Evolutionary conservation across 2,888 invertebrate genomes (phyloP).

Genomic region (Chrysodeixis includens): DNA sequence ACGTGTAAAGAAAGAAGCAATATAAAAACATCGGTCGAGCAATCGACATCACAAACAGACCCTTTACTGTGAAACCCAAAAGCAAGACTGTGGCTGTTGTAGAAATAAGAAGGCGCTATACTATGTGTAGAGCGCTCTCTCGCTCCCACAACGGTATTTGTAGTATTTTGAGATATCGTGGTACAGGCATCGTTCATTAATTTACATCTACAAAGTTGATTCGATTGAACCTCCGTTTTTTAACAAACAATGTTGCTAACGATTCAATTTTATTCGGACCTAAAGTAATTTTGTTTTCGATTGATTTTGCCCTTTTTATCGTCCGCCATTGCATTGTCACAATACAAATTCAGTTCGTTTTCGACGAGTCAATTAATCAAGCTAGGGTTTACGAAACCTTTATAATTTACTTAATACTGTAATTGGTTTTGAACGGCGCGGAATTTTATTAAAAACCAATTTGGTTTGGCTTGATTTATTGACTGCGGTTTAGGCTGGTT

Average conservation of each 20-base stretch:
- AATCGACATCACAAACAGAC: constrained; percentile 55
- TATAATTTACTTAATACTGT: constrained; percentile 67
- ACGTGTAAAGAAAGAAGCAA: constrained; percentile 43
- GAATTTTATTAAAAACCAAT: constrained; percentile 57
- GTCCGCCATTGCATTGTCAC: constrained; percentile 39
- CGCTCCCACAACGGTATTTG: constrained; percentile 13
- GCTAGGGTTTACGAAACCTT: constrained; percentile 59
- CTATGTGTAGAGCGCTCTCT: too few species aligned
- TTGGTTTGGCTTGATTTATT: constrained; percentile 38
- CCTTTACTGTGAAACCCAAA: background rate
- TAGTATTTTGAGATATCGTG: too few species aligned
- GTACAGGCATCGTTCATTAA: constrained; percentile 60
- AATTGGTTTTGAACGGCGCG: constrained; percentile 58
- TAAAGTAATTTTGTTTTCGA: constrained; percentile 78
- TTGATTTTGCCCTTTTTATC: constrained; percentile 69
- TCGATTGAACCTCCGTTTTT: constrained; percentile 67
- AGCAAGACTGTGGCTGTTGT: background rate
- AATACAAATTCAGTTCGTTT: constrained; percentile 40
- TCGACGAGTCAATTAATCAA: constrained; percentile 63
- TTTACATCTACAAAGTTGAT: constrained; percentile 74
- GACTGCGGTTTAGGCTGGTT: constrained; percentile 15
- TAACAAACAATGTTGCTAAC: constrained; percentile 73
- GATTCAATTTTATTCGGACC: constrained; percentile 68
- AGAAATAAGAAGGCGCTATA: too few species aligned
- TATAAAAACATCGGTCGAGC: constrained; percentile 52